These are phyloP conservation scores for Sarcophaga carnaria DNA, from an alignment of 2,888 invertebrate genomes.

Conservation along the genomic window DNA sequence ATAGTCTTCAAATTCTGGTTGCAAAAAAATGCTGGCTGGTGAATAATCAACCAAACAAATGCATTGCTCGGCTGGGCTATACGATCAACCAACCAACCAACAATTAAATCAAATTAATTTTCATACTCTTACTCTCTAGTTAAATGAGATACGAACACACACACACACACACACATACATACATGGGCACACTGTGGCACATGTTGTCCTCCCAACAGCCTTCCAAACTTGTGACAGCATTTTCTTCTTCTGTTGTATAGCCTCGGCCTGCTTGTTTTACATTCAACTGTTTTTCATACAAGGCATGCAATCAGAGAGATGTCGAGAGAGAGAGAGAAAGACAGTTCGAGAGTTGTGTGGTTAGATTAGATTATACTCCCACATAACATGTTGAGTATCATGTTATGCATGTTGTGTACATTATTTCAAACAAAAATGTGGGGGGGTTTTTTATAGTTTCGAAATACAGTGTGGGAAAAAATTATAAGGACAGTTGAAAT, in stretches of 20 bases:
- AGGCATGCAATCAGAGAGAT: neutral
- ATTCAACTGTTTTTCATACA: neutral
- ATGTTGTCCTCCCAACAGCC: neutral
- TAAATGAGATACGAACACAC: neutral
- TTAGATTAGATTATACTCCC: constrained; percentile 46
- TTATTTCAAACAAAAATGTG: neutral
- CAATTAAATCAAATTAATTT: constrained; percentile 65
- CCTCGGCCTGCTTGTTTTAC: neutral
- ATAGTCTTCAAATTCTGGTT: neutral
- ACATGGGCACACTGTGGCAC: neutral
- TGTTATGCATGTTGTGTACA: constrained; percentile 31
- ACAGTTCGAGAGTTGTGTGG: neutral
- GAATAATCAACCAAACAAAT: neutral
- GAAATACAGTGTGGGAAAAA: neutral
- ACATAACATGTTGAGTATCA: constrained; percentile 46
- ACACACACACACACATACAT: neutral
- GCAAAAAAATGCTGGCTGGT: neutral
- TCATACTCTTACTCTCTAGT: constrained; percentile 22
- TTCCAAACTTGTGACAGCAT: neutral
- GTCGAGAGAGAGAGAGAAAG: neutral
- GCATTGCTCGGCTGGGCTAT: neutral
- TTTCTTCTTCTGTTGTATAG: neutral
- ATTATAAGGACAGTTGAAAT: no score
- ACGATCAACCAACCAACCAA: neutral
- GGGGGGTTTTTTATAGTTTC: neutral